A percentile compares a stretch with the other conserved stretches of the same genome.
Conservation (phyloP, 1,140 invertebrate species). For the Calycopis cecrops region DNA sequence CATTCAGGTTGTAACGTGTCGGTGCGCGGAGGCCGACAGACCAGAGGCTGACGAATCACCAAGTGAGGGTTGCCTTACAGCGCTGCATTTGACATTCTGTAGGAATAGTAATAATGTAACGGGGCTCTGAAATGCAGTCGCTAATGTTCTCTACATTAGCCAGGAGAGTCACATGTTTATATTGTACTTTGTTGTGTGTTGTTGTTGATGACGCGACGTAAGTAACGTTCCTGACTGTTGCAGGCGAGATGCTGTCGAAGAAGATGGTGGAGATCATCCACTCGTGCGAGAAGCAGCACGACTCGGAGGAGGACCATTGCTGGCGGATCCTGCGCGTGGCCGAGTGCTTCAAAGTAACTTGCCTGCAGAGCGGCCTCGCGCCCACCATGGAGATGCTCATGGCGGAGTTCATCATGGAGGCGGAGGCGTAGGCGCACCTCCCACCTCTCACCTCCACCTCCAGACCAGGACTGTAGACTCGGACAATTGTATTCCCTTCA, state of each 20-base stretch:
- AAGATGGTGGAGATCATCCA: constrained; percentile 59
- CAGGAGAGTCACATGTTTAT: too few species aligned
- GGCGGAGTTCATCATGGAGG: constrained; percentile 63
- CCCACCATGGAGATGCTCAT: constrained; percentile 61
- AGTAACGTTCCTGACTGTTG: neutral
- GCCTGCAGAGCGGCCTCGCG: constrained; percentile 42
- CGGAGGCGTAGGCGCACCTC: constrained; percentile 27
- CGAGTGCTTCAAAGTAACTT: constrained; percentile 55
- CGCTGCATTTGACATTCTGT: too few species aligned
- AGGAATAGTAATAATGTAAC: too few species aligned
- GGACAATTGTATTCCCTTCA: neutral
- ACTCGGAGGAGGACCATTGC: constrained; percentile 51
- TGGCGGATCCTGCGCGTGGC: constrained; percentile 57
- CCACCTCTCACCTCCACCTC: neutral
- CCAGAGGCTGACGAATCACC: too few species aligned
- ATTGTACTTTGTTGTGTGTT: too few species aligned
- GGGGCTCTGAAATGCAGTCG: too few species aligned
- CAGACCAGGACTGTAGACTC: too few species aligned
- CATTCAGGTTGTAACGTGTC: too few species aligned
- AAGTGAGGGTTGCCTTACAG: too few species aligned
- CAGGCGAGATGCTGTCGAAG: constrained; percentile 50
- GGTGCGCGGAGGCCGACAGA: too few species aligned
- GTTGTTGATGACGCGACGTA: too few species aligned
- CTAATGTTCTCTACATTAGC: too few species aligned
- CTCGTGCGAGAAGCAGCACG: constrained; percentile 49